Base-by-base conservation (phyloP, 2,797 vertebrate species). In the Corythornis leucogaster region DNA sequence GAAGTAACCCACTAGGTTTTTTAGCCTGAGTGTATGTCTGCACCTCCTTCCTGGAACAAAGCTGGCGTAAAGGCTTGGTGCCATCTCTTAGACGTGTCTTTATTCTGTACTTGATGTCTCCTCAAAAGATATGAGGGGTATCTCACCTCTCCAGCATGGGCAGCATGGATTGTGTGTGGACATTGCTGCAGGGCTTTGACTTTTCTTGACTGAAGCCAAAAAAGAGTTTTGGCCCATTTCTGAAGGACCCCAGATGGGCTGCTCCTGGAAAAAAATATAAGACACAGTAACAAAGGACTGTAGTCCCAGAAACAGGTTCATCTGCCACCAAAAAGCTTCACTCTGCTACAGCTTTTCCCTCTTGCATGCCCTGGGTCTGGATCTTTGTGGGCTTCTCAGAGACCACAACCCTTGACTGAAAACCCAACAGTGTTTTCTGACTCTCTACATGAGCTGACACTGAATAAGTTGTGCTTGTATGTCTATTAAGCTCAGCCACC, bases 331-430 rank as follows among this genome's bases (percentile, higher is more conserved):
- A 15, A 3, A 14, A 0, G 10, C 38, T 43, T 46, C 8, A 2
- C 11, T 80, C 33, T 19, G 11, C 17, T 57, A 18, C 28, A 26
- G 1, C 9, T 85, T 78, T 53, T 4, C 16, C 14, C 4, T 83
- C 5, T 38, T 4, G 2, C 6, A 5, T 15, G 11, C 24, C 8
- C 45, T 57, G 22, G 15, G 8, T 14, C 25, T 68, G 25, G 12
- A 15, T 68, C 25, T 50, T 62, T 57, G 25, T 0, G 10, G 8
- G 4, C 30, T 91, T 26, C 59, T 67, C 22, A 64, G 42, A 55
- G 15, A 24, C 38, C 25, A 20, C 0, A 0, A 12, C 3, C 4
- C 28, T 53, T 67, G 25, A 5, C 40, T 89, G n/a, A 67, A 80
- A 70, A 33, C 17, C 5, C 35, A 38, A 6, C 15, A 59, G 21